Evolutionary conservation across 2,797 vertebrate species (phyloP), one percentile per base, ranked within the genome.

Genomic region (Acrossocheilus wenchowensis): DNA sequence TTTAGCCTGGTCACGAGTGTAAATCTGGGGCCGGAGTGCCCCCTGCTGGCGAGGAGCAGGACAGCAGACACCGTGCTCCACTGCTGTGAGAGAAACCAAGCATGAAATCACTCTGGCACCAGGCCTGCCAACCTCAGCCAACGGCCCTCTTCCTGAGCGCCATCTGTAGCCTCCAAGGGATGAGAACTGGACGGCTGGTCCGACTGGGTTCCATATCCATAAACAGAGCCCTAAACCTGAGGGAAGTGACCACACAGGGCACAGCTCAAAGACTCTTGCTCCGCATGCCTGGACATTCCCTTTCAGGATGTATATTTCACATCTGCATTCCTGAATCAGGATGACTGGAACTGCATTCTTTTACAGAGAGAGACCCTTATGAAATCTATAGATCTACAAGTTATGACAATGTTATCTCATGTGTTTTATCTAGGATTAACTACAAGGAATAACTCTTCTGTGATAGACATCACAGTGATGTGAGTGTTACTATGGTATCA

Each of bases 71-170:
- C 91, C 87, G 91, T 83, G 88, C 88, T 86, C 89, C 86, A 92
- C 91, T 87, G 88, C 93, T 92, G 89, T 87, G 88, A 91, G 91
- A 91, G 91, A 93, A 91, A 80, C 93, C 92, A 93, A 92, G 83
- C 92, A 89, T 95, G 94, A 96, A 96, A 95, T 95, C 94, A 94
- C 91, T 87, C 92, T 95, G 95, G 94, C 94, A 92, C 88, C 90
- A 92, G 91, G 90, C 90, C 87, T 92, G 90, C 93, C 89, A 91
- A 91, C 93, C 92, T 91, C 92, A 93, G 92, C 93, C 92, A 91
- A 91, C 87, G 89, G 92, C 82, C 78, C 80, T 87, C 84, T 62
- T 93, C 82, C 88, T 39, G 87, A 92, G 94, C 93, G 91, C 93
- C 92, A 92, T 93, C 93, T 93, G 91, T 91, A 91, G 89, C 88